A percentile compares a stretch with the other conserved stretches of the same genome.
Evolutionary conservation across 2,888 invertebrate genomes (phyloP).

Genomic region (Scrobipalpa atriplicella): DNA sequence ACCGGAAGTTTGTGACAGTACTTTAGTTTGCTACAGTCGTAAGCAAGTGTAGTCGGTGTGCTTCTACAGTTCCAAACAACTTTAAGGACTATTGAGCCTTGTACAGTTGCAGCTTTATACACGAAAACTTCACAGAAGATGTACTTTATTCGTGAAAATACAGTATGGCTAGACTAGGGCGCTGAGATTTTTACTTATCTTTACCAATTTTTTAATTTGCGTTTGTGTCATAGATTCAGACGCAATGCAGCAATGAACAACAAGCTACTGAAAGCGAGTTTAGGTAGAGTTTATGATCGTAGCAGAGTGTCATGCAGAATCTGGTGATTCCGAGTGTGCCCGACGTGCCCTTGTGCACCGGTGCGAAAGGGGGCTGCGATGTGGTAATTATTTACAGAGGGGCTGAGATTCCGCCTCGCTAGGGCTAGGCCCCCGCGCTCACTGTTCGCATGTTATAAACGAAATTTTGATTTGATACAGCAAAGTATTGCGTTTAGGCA

Average conservation of each 20-base stretch:
- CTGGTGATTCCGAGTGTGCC: slow-evolving; percentile 1
- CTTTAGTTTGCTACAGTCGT: slow-evolving; percentile 1
- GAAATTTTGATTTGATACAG: slow-evolving; percentile 28
- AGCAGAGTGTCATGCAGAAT: background rate
- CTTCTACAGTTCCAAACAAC: background rate
- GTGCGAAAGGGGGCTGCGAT: slow-evolving; percentile 37
- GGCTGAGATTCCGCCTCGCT: slow-evolving; percentile 61
- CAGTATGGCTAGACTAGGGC: background rate
- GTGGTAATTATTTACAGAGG: slow-evolving; percentile 77
- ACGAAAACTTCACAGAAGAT: background rate
- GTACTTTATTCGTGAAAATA: background rate
- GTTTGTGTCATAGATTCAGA: too few species aligned
- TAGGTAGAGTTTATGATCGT: too few species aligned
- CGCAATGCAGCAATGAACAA: too few species aligned
- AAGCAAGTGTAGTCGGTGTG: background rate
- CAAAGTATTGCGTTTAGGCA: background rate
- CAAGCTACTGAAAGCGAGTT: background rate
- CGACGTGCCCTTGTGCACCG: slow-evolving; percentile 40
- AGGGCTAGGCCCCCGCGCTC: slow-evolving; percentile 36
- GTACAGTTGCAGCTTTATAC: background rate
- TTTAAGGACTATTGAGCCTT: slow-evolving; percentile 10
- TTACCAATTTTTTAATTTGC: too few species aligned
- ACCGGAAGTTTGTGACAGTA: slow-evolving; percentile 9
- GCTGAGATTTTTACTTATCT: too few species aligned
- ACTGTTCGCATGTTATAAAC: slow-evolving; percentile 27